Percentiles rank a stretch among this genome's conserved stretches.
Evolutionary conservation across 2,113 vertebrate species (phyloP).

Genomic region (Paralichthys olivaceus): DNA sequence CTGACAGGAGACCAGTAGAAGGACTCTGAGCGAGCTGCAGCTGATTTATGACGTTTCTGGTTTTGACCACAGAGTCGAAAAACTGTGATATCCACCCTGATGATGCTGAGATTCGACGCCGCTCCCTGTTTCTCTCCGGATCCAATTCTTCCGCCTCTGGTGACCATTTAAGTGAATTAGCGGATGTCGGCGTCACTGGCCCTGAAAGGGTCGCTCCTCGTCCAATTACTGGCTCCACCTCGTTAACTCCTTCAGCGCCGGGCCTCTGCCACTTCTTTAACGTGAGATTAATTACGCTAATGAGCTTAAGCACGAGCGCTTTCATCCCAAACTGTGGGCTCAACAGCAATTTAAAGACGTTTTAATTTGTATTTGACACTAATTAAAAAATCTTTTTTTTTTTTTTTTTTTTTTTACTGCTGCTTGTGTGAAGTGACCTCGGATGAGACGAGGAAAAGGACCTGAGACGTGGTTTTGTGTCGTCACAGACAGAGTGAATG

Average conservation of each 20-base stretch:
- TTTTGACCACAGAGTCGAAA: too few species aligned
- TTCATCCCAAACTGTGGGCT: conserved; percentile 52
- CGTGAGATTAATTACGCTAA: conserved; percentile 75
- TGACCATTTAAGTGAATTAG: conserved; percentile 72
- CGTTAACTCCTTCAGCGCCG: conserved; percentile 67
- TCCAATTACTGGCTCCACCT: conserved; percentile 70
- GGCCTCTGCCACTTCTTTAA: conserved; percentile 23
- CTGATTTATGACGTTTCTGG: too few species aligned
- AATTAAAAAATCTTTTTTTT: conserved; percentile 46
- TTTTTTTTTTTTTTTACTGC: conserved; percentile 22
- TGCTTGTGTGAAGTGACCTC: conserved; percentile 13
- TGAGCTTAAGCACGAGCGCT: conserved; percentile 58
- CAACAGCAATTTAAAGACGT: conserved; percentile 50
- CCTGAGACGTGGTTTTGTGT: neutral
- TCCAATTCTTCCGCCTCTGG: conserved; percentile 12
- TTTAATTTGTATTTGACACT: conserved; percentile 65
- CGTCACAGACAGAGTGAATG: too few species aligned
- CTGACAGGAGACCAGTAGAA: too few species aligned
- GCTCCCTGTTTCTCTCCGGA: conserved; percentile 1
- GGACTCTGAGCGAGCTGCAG: too few species aligned
- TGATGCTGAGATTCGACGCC: neutral
- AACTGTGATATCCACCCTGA: too few species aligned
- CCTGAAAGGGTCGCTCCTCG: conserved; percentile 49
- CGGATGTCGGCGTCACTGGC: conserved; percentile 30
- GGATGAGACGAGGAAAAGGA: neutral